These are phyloP conservation scores for Oryzias melastigma DNA, from an alignment of 2,113 vertebrate species.

Conservation along the genomic window DNA sequence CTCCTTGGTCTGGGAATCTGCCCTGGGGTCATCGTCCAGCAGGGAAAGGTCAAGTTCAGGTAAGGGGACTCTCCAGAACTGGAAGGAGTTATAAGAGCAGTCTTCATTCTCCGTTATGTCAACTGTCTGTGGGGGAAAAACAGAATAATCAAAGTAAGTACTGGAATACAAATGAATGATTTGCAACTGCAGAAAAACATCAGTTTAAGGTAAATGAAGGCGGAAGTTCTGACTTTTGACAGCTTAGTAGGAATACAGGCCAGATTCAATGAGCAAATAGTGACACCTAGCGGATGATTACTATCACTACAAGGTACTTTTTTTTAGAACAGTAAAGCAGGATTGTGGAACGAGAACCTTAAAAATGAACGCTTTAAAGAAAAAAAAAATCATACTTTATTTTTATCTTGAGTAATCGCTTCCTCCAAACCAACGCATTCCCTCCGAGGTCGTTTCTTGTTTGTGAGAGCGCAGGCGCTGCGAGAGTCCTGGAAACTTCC, in stretches of 20 bases:
- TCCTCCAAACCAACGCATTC: constrained; percentile 1
- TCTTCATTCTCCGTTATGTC: constrained; percentile 68
- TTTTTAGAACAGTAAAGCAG: background rate
- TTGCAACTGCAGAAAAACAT: too few relatives aligned
- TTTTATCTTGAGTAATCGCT: accelerated
- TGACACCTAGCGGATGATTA: constrained; percentile 44
- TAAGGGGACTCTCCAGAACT: constrained; percentile 89
- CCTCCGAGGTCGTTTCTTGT: constrained; percentile 44
- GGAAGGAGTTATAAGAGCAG: constrained; percentile 86
- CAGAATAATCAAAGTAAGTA: background rate
- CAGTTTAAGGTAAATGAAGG: too few relatives aligned
- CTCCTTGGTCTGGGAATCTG: constrained; percentile 19
- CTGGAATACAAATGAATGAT: background rate
- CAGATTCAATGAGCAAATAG: background rate
- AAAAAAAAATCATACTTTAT: constrained; percentile 32
- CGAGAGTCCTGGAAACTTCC: constrained; percentile 18
- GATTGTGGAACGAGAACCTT: background rate
- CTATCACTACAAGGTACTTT: constrained; percentile 1
- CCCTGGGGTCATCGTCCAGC: constrained; percentile 67
- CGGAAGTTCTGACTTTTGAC: background rate
- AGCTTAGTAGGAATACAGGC: background rate
- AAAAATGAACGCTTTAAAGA: too few relatives aligned
- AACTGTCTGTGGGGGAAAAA: constrained; percentile 37
- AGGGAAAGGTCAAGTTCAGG: constrained; percentile 84
- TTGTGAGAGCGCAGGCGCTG: background rate